Percentiles rank a stretch among this genome's conserved stretches.
Evolutionary conservation across 2,888 invertebrate genomes (phyloP).

Genomic region (Silvanus unidentatus): DNA sequence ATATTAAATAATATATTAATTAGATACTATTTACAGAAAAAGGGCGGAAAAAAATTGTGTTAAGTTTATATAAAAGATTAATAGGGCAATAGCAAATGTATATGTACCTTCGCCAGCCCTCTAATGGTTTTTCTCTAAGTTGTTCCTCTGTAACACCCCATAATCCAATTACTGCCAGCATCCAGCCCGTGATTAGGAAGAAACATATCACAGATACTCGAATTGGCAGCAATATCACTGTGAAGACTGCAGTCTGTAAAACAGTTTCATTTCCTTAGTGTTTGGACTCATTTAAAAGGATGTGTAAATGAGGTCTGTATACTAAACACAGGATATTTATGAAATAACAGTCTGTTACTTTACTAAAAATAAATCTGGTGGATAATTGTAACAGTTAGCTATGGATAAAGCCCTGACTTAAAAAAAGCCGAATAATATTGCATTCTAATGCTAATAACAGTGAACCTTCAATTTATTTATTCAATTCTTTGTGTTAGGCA

Average conservation of each 20-base stretch:
- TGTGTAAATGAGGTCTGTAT: neutral
- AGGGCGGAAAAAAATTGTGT: neutral
- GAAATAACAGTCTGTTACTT: too few relatives aligned
- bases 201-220: slow-evolving; percentile 71
- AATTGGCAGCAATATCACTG: slow-evolving; percentile 76
- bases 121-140: slow-evolving; percentile 67
- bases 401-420: too few relatives aligned
- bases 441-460: too few relatives aligned
- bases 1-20: neutral
- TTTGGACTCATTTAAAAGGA: slow-evolving; percentile 4
- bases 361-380: too few relatives aligned
- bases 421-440: too few relatives aligned
- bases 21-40: slow-evolving; percentile 7
- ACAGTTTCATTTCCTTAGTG: too few relatives aligned
- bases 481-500: too few relatives aligned
- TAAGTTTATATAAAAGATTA: too few relatives aligned
- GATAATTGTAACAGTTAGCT: too few relatives aligned
- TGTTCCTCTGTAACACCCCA: slow-evolving; percentile 77
- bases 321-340: too few relatives aligned
- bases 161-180: slow-evolving; percentile 76
- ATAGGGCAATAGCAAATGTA: too few relatives aligned
- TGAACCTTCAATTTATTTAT: too few relatives aligned
- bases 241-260: slow-evolving; percentile 80
- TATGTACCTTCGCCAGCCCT: slow-evolving; percentile 82
- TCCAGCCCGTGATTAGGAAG: slow-evolving; percentile 75